Base-by-base conservation (phyloP, 1,140 invertebrate species). In the Psilanteris sp. region DNA sequence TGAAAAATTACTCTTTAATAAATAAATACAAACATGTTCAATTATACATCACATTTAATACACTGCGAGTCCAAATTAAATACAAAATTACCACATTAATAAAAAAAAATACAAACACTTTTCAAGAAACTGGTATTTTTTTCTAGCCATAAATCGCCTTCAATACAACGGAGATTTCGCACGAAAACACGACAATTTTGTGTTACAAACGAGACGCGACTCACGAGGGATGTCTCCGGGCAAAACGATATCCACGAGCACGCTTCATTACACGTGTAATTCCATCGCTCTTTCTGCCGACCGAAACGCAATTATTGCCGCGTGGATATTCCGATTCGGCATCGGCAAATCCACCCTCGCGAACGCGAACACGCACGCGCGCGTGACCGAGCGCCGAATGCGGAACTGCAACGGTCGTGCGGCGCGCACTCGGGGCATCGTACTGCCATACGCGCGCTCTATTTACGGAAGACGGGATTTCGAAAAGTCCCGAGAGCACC, bases 191-290 rank as follows among this genome's bases (percentile, higher is more conserved):
- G n/a, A n/a, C n/a, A n/a, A n/a, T n/a, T n/a, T n/a, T n/a, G n/a
- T n/a, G n/a, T n/a, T n/a, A n/a, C n/a, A n/a, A n/a, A n/a, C n/a
- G n/a, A n/a, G n/a, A n/a, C n/a, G n/a, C n/a, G n/a, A n/a, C n/a
- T n/a, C n/a, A n/a, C n/a, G 26, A 57, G 8, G 20, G 26, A 13
- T n/a, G 10, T 32, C 22, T 10, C 3, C 15, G 11, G 18, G 16
- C 15, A 9, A 44, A 24, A 59, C 11, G 29, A 44, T 59, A 34
- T 44, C 54, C 13, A 43, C n/a, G 18, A 10, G 13, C 27, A 64
- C 18, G 36, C 26, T 64, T 64, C 44, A 52, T 64, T 64, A 43
- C 59, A 52, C 10, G 36, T 52, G 59, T 64, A 64, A 64, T 50
- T 52, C 26, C 5, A 34, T 46, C 36, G 7, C 36, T 41, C 24